Conservation (phyloP, 2,797 vertebrate species). For the Onychomys torridus region DNA sequence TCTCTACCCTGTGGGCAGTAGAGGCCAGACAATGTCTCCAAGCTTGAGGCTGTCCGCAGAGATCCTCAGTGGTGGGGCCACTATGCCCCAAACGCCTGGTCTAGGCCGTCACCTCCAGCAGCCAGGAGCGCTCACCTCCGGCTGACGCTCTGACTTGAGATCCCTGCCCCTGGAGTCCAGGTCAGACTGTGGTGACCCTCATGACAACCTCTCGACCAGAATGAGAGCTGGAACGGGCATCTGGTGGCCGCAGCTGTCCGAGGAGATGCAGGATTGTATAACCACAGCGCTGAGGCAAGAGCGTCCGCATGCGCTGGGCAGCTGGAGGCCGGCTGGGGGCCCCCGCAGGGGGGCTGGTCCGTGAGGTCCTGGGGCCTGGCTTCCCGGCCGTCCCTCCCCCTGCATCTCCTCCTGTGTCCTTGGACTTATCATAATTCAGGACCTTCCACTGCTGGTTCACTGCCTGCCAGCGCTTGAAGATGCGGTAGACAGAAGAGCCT, state of each 20-base stretch:
- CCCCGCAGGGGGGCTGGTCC: conserved; percentile 90
- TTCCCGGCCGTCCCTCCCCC: conserved; percentile 90
- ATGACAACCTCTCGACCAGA: conserved; percentile 96
- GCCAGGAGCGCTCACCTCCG: conserved; percentile 80
- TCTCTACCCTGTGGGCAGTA: conserved; percentile 60
- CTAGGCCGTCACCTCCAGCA: conserved; percentile 69
- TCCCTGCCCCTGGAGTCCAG: conserved; percentile 68
- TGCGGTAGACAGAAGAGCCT: conserved; percentile 95
- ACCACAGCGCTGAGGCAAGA: conserved; percentile 97
- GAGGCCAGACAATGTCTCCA: conserved; percentile 76
- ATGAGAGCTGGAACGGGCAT: conserved; percentile 91
- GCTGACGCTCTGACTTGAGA: conserved; percentile 70
- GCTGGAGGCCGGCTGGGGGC: conserved; percentile 87
- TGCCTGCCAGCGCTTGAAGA: conserved; percentile 97
- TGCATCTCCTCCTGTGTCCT: conserved; percentile 94
- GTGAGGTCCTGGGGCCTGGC: conserved; percentile 90
- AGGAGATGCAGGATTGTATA: conserved; percentile 97
- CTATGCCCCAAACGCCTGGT: conserved; percentile 61
- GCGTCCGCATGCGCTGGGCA: conserved; percentile 94
- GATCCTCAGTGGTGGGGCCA: conserved; percentile 63
- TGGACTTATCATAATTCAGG: conserved; percentile 96
- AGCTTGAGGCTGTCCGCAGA: conserved; percentile 70
- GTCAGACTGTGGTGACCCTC: conserved; percentile 97
- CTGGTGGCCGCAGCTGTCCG: conserved; percentile 94
- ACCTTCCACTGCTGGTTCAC: conserved; percentile 98